Evolutionary conservation across 2,797 vertebrate genomes (phyloP).

Genomic region (Enteromius mattozi): DNA sequence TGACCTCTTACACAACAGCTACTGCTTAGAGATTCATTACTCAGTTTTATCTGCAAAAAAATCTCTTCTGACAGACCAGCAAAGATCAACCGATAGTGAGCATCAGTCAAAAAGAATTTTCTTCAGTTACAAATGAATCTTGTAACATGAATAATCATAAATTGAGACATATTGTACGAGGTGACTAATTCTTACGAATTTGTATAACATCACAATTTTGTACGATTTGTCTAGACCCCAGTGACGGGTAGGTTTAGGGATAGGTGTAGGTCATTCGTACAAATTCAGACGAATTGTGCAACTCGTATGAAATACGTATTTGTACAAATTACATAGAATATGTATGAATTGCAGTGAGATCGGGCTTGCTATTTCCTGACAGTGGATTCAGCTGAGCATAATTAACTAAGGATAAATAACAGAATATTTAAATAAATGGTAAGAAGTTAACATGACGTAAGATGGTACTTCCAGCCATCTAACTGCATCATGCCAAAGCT

Average conservation of each 20-base stretch:
- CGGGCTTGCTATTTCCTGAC: too few relatives aligned
- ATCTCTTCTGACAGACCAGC: neutral
- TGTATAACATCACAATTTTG: too few relatives aligned
- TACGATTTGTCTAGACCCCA: too few relatives aligned
- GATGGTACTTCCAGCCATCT: neutral
- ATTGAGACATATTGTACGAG: neutral
- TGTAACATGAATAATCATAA: neutral
- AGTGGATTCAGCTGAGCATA: neutral
- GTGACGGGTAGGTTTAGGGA: too few relatives aligned
- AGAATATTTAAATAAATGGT: neutral
- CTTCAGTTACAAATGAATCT: neutral
- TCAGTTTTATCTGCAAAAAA: conserved; percentile 13
- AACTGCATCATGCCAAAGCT: conserved; percentile 2
- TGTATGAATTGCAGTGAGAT: too few relatives aligned
- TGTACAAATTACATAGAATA: too few relatives aligned
- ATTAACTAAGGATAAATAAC: neutral
- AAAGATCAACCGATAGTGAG: neutral
- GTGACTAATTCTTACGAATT: too few relatives aligned
- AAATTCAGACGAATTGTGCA: too few relatives aligned
- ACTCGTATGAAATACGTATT: too few relatives aligned
- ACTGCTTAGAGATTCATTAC: neutral
- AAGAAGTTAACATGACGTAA: neutral
- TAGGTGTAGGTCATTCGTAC: too few relatives aligned
- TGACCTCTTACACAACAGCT: neutral
- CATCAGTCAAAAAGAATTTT: neutral